Evolutionary conservation across 2,113 vertebrate species (phyloP).

Genomic region (Sinocyclocheilus anshuiensis): DNA sequence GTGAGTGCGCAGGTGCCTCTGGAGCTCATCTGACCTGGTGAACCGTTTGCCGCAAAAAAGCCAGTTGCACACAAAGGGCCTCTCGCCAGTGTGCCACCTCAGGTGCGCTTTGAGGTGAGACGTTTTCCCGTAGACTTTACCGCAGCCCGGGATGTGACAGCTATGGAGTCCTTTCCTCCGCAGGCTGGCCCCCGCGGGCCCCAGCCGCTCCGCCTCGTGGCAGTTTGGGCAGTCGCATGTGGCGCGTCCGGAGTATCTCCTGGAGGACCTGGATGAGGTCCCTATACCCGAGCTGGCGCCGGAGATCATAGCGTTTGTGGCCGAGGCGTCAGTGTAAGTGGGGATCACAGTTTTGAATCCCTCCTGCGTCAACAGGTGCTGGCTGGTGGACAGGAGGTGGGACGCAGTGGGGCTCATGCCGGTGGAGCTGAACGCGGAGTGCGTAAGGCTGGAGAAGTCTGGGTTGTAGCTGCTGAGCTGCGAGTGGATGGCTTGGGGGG

Average conservation of each 20-base stretch:
- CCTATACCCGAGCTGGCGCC: constrained; percentile 86
- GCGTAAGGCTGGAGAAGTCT: constrained; percentile 94
- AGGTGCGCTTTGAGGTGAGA: constrained; percentile 89
- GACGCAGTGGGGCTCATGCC: constrained; percentile 90
- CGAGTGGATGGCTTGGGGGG: constrained; percentile 93
- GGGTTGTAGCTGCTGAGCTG: constrained; percentile 97
- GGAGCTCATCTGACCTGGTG: constrained; percentile 85
- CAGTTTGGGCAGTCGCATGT: constrained; percentile 98
- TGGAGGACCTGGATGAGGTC: constrained; percentile 83
- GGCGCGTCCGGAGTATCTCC: constrained; percentile 92
- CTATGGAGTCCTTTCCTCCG: constrained; percentile 93
- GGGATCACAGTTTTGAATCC: constrained; percentile 98
- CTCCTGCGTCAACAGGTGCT: constrained; percentile 98
- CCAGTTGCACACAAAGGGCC: constrained; percentile 93
- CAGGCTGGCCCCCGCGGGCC: constrained; percentile 92
- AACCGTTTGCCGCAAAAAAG: constrained; percentile 89
- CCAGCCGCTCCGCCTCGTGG: constrained; percentile 95
- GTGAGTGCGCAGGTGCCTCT: constrained; percentile 92
- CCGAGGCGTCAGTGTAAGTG: constrained; percentile 90
- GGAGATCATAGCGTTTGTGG: constrained; percentile 90
- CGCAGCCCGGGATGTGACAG: constrained; percentile 88
- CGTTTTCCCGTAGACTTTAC: constrained; percentile 87
- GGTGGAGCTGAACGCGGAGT: constrained; percentile 98
- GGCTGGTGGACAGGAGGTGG: constrained; percentile 92
- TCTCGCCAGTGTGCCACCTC: constrained; percentile 93